Evolutionary conservation across 2,888 invertebrate genomes (phyloP).

Genomic region (Lagria hirta): DNA sequence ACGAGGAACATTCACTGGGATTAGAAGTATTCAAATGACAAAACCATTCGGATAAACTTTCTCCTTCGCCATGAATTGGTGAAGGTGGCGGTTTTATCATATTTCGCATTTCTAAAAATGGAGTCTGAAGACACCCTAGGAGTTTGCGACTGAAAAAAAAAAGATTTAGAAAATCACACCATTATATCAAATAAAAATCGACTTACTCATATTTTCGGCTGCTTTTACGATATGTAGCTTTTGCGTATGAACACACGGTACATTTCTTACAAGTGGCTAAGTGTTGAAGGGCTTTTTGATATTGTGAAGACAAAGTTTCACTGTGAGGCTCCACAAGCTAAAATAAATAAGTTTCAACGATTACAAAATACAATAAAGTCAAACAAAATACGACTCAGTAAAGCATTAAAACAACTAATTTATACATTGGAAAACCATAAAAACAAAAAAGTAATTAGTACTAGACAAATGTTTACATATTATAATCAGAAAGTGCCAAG

Average conservation of each 20-base stretch:
- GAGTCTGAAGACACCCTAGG: slow-evolving; percentile 62
- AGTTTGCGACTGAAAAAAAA: slow-evolving; percentile 56
- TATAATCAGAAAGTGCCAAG: too few species aligned
- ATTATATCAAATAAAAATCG: slow-evolving; percentile 1
- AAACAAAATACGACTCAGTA: too few species aligned
- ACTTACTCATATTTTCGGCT: slow-evolving; percentile 55
- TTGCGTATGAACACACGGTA: slow-evolving; percentile 62
- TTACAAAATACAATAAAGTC: too few species aligned
- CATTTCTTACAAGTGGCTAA: slow-evolving; percentile 60
- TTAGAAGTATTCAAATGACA: slow-evolving; percentile 41
- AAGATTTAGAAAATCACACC: not conserved
- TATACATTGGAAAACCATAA: too few species aligned
- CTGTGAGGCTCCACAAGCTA: slow-evolving; percentile 56
- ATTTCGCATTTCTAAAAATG: slow-evolving; percentile 59
- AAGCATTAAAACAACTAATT: too few species aligned
- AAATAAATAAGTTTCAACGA: too few species aligned
- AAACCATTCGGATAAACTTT: slow-evolving; percentile 54
- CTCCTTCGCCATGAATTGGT: slow-evolving; percentile 49
- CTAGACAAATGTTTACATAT: too few species aligned
- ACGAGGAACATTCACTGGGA: slow-evolving; percentile 51
- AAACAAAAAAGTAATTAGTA: too few species aligned
- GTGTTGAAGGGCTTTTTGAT: slow-evolving; percentile 59
- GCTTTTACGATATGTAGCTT: slow-evolving; percentile 59
- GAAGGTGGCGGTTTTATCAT: slow-evolving; percentile 58
- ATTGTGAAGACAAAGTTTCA: slow-evolving; percentile 56